Evolutionary conservation across 2,113 vertebrate species (phyloP).

Genomic region (Charina bottae): DNA sequence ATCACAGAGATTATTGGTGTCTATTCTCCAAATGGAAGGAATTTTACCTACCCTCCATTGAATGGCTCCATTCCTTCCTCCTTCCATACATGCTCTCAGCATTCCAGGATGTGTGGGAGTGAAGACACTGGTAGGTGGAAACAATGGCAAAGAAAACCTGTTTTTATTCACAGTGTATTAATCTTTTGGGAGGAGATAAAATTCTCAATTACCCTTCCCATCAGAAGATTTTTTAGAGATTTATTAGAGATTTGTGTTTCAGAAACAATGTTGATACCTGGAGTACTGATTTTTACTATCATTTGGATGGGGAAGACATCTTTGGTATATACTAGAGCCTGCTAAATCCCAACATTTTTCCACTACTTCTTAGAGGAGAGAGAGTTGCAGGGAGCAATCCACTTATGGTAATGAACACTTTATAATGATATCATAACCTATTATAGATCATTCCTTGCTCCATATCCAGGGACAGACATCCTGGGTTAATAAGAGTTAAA

Average conservation of each 20-base stretch:
- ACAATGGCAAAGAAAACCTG: too few relatives aligned
- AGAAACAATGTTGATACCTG: not conserved
- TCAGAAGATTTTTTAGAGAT: too few relatives aligned
- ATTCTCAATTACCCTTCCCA: not conserved
- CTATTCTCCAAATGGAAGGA: too few relatives aligned
- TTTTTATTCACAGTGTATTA: not conserved
- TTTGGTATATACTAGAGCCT: not conserved
- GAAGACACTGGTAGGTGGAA: too few relatives aligned
- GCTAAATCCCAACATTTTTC: not conserved
- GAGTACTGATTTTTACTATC: not conserved
- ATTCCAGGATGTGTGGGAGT: too few relatives aligned
- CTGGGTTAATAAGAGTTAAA: not conserved
- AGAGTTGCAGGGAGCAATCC: not conserved
- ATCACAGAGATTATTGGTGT: too few relatives aligned
- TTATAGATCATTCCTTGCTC: not conserved
- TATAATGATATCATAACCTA: not conserved
- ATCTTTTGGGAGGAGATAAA: too few relatives aligned
- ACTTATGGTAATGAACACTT: slow-evolving; percentile 11
- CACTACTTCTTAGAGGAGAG: not conserved
- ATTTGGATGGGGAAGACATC: not conserved
- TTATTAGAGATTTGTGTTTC: not conserved
- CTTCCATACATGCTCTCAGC: too few relatives aligned
- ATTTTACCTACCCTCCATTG: too few relatives aligned
- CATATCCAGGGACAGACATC: not conserved
- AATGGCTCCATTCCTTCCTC: too few relatives aligned